These are phyloP conservation scores for Andrena trimmerana DNA, from an alignment of 2,888 invertebrate genomes.

Conservation along the genomic window DNA sequence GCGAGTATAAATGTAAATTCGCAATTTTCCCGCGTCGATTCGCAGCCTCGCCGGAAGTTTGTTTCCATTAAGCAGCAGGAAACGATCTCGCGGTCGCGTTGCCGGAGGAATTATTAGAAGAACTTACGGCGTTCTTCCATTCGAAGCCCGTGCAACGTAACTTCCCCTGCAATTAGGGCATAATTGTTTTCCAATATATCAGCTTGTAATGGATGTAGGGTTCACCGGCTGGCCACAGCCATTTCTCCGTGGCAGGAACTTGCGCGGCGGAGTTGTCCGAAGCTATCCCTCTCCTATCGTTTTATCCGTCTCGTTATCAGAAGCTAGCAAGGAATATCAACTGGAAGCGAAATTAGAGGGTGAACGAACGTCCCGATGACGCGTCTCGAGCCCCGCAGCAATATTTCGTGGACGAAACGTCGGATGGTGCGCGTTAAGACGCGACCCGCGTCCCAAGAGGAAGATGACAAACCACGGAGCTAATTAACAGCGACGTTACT, in stretches of 20 bases:
- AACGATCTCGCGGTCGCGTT: constrained; percentile 18
- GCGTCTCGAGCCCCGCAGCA: constrained; percentile 9
- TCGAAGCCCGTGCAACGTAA: constrained; percentile 18
- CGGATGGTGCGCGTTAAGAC: background rate
- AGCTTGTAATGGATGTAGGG: too few relatives aligned
- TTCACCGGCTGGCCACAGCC: too few relatives aligned
- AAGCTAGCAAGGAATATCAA: background rate
- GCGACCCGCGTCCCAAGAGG: constrained; percentile 1
- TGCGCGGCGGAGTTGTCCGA: too few relatives aligned
- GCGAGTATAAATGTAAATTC: constrained; percentile 34
- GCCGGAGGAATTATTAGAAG: background rate
- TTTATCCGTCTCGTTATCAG: too few relatives aligned
- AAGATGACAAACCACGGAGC: constrained; percentile 30
- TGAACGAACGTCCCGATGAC: background rate
- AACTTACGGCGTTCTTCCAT: background rate
- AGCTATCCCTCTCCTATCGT: too few relatives aligned
- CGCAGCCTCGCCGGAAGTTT: constrained; percentile 21
- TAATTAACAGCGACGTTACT: constrained; percentile 44
- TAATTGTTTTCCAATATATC: constrained; percentile 68
- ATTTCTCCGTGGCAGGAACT: too few relatives aligned
- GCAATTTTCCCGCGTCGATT: constrained; percentile 23
- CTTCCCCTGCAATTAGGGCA: constrained; percentile 53
- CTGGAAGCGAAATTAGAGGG: background rate
- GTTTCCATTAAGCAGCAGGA: constrained; percentile 30
- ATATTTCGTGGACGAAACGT: constrained; percentile 34